These are phyloP conservation scores for Peromyscus maniculatus DNA, from an alignment of 2,113 vertebrate species.

Conservation along the genomic window DNA sequence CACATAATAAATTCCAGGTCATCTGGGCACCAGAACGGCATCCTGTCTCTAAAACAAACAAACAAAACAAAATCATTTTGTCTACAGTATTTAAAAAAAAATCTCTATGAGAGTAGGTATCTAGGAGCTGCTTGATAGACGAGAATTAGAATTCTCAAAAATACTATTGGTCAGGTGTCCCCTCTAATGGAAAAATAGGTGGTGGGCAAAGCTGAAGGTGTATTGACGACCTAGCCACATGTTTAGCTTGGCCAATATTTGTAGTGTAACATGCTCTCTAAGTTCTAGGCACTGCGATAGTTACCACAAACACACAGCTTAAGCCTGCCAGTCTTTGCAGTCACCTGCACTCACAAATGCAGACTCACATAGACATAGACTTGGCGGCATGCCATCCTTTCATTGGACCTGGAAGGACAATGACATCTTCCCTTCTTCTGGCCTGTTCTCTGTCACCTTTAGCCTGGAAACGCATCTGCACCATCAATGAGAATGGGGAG, in stretches of 20 bases:
- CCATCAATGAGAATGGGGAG: neutral
- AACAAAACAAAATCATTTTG: neutral
- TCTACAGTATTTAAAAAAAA: neutral
- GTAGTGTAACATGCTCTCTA: neutral
- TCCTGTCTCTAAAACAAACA: neutral
- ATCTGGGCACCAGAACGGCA: neutral
- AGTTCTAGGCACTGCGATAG: neutral
- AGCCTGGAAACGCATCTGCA: neutral
- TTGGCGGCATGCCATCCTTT: neutral
- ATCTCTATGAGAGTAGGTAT: neutral
- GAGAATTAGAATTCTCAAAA: constrained; percentile 7
- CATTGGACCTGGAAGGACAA: neutral
- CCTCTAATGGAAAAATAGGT: neutral
- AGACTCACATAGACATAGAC: neutral
- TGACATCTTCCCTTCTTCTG: neutral
- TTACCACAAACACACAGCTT: neutral
- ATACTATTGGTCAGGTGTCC: neutral
- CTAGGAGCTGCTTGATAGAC: neutral
- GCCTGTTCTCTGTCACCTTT: neutral
- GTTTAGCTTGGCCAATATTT: neutral
- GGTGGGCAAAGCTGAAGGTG: neutral
- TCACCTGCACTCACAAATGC: too few relatives aligned
- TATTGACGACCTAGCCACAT: neutral
- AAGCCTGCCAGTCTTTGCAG: neutral
- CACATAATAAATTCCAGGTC: neutral